Evolutionary conservation across 2,113 vertebrate species (phyloP).

Genomic region (Ceyx margarethae): DNA sequence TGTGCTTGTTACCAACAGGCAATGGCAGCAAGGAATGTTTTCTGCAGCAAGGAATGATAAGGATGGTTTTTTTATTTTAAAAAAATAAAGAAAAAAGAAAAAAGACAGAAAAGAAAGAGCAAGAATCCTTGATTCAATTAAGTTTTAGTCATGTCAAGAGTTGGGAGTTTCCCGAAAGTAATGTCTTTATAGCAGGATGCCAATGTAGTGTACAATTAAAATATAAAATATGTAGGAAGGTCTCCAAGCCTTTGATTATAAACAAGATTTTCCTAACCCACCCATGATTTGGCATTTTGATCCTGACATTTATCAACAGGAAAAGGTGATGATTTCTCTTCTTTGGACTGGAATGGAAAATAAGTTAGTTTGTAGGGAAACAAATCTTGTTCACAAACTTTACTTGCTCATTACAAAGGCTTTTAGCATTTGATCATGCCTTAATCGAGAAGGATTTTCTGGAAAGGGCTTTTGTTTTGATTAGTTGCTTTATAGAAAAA

Average conservation of each 20-base stretch:
- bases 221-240: slow-evolving; percentile 53
- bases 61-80: not conserved
- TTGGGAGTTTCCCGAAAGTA: slow-evolving; percentile 50
- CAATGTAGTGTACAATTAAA: slow-evolving; percentile 62
- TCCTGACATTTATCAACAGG: slow-evolving; percentile 59
- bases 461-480: slow-evolving; percentile 28
- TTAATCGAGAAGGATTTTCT: slow-evolving; percentile 6
- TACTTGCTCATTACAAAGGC: slow-evolving; percentile 27
- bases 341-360: slow-evolving; percentile 14
- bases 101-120: not conserved
- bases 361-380: slow-evolving; percentile 1
- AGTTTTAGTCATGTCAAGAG: slow-evolving; percentile 69
- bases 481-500: slow-evolving; percentile 24
- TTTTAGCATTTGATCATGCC: slow-evolving; percentile 24
- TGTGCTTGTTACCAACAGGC: not conserved
- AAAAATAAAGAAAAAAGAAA: not conserved
- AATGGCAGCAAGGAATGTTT: not conserved
- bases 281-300: slow-evolving; percentile 56
- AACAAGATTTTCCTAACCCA: slow-evolving; percentile 59
- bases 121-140: slow-evolving; percentile 71
- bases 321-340: slow-evolving; percentile 62
- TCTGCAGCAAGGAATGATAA: not conserved
- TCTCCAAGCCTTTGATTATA: slow-evolving; percentile 64
- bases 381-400: slow-evolving; percentile 35
- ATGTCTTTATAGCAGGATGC: slow-evolving; percentile 59